These are phyloP conservation scores for Eupithecia inturbata DNA, from an alignment of 2,888 invertebrate species.

Conservation along the genomic window DNA sequence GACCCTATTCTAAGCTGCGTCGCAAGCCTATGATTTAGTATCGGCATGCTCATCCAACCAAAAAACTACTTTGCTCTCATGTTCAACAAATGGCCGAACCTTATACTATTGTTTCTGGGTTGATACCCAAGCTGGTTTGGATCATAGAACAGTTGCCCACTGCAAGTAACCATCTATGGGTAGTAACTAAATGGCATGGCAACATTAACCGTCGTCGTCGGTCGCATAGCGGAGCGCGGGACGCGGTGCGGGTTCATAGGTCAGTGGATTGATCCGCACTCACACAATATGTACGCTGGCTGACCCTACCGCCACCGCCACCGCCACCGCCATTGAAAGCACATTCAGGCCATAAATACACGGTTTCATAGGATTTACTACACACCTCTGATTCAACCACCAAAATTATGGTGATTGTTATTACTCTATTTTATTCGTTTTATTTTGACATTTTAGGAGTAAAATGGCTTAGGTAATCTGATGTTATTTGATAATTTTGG, in stretches of 20 bases:
- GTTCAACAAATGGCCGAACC: too few relatives aligned
- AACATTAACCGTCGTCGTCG: neutral
- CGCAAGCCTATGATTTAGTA: too few relatives aligned
- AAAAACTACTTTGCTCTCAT: too few relatives aligned
- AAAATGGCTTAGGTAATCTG: slow-evolving; percentile 18
- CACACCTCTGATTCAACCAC: slow-evolving; percentile 1
- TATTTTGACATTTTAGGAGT: slow-evolving; percentile 18
- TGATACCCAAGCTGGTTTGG: too few relatives aligned
- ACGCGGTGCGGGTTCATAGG: neutral
- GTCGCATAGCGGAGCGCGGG: neutral
- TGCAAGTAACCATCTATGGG: too few relatives aligned
- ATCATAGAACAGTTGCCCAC: too few relatives aligned
- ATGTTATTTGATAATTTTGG: slow-evolving; percentile 20
- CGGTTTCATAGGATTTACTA: slow-evolving; percentile 5
- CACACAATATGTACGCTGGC: slow-evolving; percentile 4
- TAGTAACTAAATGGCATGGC: neutral
- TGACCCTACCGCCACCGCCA: neutral
- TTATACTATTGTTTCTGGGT: too few relatives aligned
- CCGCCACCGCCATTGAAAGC: neutral
- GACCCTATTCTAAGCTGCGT: too few relatives aligned
- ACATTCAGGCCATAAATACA: slow-evolving; percentile 18
- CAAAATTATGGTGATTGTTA: slow-evolving; percentile 19
- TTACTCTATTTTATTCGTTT: slow-evolving; percentile 20
- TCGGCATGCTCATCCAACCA: too few relatives aligned
- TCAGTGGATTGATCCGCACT: neutral